Evolutionary conservation across 1,140 invertebrate species (phyloP).

Genomic region (Sycobia sp.): DNA sequence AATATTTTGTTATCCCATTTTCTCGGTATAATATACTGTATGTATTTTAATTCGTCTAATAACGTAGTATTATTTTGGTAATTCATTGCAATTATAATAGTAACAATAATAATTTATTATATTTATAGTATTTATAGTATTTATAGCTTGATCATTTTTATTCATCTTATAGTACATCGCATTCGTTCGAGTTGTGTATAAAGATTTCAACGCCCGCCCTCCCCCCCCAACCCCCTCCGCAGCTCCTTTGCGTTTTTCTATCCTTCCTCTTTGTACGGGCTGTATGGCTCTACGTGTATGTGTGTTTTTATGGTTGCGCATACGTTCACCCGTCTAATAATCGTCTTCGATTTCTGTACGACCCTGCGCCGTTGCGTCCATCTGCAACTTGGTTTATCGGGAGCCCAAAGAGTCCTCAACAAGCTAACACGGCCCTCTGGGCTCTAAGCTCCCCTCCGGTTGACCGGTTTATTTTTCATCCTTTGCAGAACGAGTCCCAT

Average conservation of each 20-base stretch:
- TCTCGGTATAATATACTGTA: conserved; percentile 27
- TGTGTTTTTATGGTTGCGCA: neutral
- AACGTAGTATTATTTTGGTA: conserved; percentile 50
- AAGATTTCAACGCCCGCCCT: no score
- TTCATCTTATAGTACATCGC: conserved; percentile 51
- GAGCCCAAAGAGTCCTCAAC: conserved; percentile 58
- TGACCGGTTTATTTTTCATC: conserved; percentile 33
- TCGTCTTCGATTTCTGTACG: conserved; percentile 15
- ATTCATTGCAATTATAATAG: conserved; percentile 51
- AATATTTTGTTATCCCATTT: conserved; percentile 17
- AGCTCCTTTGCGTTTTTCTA: conserved; percentile 27
- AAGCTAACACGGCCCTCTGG: conserved; percentile 59
- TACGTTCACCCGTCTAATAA: neutral
- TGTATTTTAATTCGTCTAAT: conserved; percentile 45
- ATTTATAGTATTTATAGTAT: conserved; percentile 54
- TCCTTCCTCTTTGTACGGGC: neutral
- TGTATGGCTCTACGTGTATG: no score
- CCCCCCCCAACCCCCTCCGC: no score
- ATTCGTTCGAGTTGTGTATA: conserved; percentile 52
- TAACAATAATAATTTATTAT: conserved; percentile 58
- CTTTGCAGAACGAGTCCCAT: no score
- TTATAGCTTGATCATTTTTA: conserved; percentile 27
- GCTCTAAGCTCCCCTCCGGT: conserved; percentile 37
- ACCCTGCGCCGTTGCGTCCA: no score
- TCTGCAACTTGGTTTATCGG: conserved; percentile 17